These are phyloP conservation scores for Diabrotica balteata DNA, from an alignment of 2,888 invertebrate species.

Conservation along the genomic window DNA sequence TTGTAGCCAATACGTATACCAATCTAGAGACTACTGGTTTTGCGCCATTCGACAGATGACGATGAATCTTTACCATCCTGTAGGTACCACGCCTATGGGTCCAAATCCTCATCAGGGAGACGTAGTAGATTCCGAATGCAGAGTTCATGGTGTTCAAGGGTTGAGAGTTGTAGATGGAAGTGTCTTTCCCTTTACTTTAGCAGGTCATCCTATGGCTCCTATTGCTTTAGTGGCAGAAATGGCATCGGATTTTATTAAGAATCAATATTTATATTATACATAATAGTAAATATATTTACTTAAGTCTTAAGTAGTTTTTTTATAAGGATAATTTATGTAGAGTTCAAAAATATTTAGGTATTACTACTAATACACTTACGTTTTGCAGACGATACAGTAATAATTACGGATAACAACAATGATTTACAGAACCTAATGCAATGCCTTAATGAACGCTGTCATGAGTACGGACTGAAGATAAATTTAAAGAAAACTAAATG, in stretches of 20 bases:
- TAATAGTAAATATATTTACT: too few relatives aligned
- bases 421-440: too few relatives aligned
- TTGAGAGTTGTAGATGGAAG: slow-evolving; percentile 73
- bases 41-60: slow-evolving; percentile 61
- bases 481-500: too few relatives aligned
- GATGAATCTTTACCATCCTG: slow-evolving; percentile 34
- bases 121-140: slow-evolving; percentile 69
- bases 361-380: too few relatives aligned
- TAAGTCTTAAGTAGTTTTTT: too few relatives aligned
- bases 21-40: slow-evolving; percentile 72
- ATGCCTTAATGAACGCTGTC: too few relatives aligned
- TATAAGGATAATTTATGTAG: too few relatives aligned
- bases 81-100: slow-evolving; percentile 64
- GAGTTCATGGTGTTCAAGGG: slow-evolving; percentile 66
- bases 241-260: slow-evolving; percentile 62
- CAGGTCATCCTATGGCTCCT: slow-evolving; percentile 73
- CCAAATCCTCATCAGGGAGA: slow-evolving; percentile 65
- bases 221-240: slow-evolving; percentile 75
- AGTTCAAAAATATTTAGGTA: too few relatives aligned
- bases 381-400: too few relatives aligned
- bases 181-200: slow-evolving; percentile 68
- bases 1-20: slow-evolving; percentile 62
- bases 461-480: too few relatives aligned
- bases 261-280: slow-evolving; percentile 23
- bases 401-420: too few relatives aligned